These are phyloP conservation scores for Anoura caudifer DNA, from an alignment of 2,113 vertebrate species.

Conservation along the genomic window DNA sequence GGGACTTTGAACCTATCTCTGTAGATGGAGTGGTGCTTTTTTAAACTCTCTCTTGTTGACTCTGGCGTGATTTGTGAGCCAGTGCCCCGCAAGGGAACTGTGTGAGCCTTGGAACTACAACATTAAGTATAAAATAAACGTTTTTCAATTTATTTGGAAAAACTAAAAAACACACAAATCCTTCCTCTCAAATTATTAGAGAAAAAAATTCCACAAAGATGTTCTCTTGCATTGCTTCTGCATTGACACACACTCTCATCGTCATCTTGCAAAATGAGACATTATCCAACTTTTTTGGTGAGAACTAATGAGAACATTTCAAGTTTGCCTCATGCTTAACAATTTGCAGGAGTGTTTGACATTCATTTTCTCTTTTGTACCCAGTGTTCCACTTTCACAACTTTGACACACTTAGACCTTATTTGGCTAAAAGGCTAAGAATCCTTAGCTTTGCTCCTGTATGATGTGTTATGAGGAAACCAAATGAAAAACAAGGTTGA, in stretches of 20 bases:
- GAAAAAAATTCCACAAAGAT: neutral
- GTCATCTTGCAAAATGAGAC: neutral
- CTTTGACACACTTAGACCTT: neutral
- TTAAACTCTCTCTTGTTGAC: neutral
- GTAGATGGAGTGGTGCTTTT: neutral
- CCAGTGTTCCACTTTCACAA: neutral
- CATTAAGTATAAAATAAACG: neutral
- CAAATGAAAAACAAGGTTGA: neutral
- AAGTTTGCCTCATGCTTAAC: neutral
- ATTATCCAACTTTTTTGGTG: neutral
- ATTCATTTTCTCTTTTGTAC: neutral
- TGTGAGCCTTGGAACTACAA: neutral
- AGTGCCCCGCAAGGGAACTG: neutral
- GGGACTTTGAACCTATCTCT: neutral
- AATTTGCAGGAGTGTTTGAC: neutral
- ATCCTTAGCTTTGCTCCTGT: neutral
- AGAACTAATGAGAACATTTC: neutral
- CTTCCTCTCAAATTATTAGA: neutral
- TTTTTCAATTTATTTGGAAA: neutral
- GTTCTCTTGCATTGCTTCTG: neutral
- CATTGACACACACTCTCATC: neutral
- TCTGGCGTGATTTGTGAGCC: neutral
- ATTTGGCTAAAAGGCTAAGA: neutral
- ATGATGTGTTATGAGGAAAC: neutral
- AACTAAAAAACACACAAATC: neutral